Evolutionary conservation across 1,140 invertebrate species (phyloP).

Genomic region (Drosophila lacertosa): DNA sequence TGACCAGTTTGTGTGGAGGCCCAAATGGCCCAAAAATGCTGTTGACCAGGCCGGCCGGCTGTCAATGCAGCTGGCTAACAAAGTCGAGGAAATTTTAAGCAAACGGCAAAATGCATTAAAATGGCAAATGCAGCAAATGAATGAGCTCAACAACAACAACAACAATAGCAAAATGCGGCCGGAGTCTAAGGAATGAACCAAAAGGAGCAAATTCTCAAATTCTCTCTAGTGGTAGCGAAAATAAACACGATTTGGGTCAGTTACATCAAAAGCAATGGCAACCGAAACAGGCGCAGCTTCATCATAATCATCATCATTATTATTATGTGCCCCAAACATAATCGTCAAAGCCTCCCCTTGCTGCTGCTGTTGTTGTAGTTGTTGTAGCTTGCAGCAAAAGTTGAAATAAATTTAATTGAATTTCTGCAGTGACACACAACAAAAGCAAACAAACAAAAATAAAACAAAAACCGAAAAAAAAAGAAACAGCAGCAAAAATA

Average conservation of each 20-base stretch:
- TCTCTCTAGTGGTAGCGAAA: conserved; percentile 29
- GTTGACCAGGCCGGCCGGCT: conserved; percentile 1
- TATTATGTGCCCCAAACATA: conserved; percentile 51
- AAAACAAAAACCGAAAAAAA: conserved; percentile 28
- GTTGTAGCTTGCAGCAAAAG: conserved; percentile 56
- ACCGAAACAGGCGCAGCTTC: conserved; percentile 39
- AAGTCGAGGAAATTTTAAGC: conserved; percentile 33
- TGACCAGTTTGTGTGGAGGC: conserved; percentile 20
- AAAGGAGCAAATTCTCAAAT: conserved; percentile 44
- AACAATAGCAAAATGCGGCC: conserved; percentile 14
- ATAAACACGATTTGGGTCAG: conserved; percentile 67
- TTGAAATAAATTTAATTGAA: conserved; percentile 80
- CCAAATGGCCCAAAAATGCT: background rate
- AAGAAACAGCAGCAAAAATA: conserved; percentile 23
- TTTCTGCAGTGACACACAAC: conserved; percentile 67
- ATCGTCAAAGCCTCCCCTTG: conserved; percentile 55
- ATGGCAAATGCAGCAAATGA: conserved; percentile 59
- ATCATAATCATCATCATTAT: conserved; percentile 51
- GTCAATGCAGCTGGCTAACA: conserved; percentile 45
- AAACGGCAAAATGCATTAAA: conserved; percentile 63
- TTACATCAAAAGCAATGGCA: conserved; percentile 64
- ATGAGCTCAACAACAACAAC: conserved; percentile 33
- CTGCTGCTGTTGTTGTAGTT: conserved; percentile 11
- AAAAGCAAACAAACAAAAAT: conserved; percentile 29
- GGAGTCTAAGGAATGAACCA: conserved; percentile 44